Evolutionary conservation across 2,888 invertebrate genomes (phyloP).

Genomic region (Melanotus villosus): DNA sequence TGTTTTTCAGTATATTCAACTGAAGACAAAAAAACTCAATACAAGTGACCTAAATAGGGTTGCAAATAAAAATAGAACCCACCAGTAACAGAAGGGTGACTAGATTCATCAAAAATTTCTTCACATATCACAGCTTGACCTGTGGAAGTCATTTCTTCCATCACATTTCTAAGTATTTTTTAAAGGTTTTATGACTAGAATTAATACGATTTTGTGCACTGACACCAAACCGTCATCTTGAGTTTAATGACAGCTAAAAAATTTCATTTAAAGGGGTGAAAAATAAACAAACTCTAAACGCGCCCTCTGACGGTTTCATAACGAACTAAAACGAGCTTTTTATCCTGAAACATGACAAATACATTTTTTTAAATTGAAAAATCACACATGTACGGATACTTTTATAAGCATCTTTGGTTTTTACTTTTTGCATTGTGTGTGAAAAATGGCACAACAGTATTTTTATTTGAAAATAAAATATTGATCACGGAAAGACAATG

Average conservation of each 20-base stretch:
- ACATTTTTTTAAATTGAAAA: too few species aligned
- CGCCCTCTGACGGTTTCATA: conserved; percentile 11
- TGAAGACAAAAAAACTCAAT: conserved; percentile 25
- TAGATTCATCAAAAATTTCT: conserved; percentile 89
- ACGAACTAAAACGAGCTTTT: neutral
- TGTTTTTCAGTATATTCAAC: too few species aligned
- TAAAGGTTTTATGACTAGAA: neutral
- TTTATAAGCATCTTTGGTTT: too few species aligned
- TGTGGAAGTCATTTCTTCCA: conserved; percentile 45
- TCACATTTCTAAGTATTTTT: conserved; percentile 21
- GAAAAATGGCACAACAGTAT: too few species aligned
- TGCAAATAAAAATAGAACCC: conserved; percentile 52
- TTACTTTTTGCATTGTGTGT: too few species aligned
- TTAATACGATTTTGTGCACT: conserved; percentile 7
- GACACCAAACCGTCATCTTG: conserved; percentile 20
- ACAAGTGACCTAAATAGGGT: conserved; percentile 30
- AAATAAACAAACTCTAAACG: conserved; percentile 43
- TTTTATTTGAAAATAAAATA: too few species aligned
- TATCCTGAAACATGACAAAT: neutral
- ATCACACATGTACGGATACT: too few species aligned
- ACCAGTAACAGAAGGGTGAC: conserved; percentile 88
- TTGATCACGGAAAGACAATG: too few species aligned
- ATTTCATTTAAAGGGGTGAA: conserved; percentile 36
- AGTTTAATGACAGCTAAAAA: conserved; percentile 23
- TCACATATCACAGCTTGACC: conserved; percentile 76